Evolutionary conservation across 2,113 vertebrate species (phyloP).

Genomic region (Prolemur simus): DNA sequence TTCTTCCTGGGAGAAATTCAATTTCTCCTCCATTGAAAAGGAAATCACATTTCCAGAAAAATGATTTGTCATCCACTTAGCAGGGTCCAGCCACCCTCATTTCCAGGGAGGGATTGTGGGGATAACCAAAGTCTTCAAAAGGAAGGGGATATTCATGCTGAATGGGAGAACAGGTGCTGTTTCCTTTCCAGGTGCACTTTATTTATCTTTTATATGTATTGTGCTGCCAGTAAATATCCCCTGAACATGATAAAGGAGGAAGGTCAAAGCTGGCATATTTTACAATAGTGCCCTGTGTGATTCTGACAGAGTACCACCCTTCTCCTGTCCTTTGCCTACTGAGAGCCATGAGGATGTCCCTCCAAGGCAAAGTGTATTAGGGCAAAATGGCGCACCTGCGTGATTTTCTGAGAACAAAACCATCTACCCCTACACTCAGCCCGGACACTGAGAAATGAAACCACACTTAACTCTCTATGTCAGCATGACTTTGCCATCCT

Average conservation of each 20-base stretch:
- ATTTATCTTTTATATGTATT: background rate
- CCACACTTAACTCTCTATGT: accelerated
- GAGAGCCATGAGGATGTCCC: background rate
- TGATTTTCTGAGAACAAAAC: background rate
- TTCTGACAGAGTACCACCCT: background rate
- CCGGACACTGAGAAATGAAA: background rate
- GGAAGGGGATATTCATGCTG: background rate
- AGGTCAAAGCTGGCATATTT: background rate
- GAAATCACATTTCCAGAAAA: background rate
- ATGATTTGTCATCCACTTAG: background rate
- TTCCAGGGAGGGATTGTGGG: background rate
- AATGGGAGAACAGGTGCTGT: background rate
- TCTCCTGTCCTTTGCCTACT: too few relatives aligned
- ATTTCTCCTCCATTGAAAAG: background rate
- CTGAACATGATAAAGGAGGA: background rate
- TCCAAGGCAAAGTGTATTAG: background rate
- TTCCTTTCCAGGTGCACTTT: background rate
- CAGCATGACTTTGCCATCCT: accelerated
- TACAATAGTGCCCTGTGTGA: accelerated
- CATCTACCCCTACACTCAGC: too few relatives aligned
- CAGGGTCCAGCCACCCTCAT: background rate
- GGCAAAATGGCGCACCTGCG: too few relatives aligned
- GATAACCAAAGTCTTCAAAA: background rate
- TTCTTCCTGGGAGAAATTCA: background rate
- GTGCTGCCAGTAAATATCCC: background rate